Evolutionary conservation across 2,797 vertebrate species (phyloP), one percentile per base, ranked within the genome.

Genomic region (Pantherophis vulpinus): DNA sequence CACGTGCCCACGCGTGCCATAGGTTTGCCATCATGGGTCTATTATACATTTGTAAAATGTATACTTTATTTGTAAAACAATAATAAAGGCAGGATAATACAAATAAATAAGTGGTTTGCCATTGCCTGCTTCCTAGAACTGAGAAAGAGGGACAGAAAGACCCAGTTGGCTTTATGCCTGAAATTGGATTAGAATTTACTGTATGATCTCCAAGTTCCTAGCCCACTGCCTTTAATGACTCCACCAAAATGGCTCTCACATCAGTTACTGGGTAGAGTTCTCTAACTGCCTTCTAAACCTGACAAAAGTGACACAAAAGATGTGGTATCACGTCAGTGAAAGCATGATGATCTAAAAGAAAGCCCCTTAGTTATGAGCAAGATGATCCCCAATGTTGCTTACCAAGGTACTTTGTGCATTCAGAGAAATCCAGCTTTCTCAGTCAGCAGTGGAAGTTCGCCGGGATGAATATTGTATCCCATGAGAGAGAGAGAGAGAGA

Each of bases 211-310:
- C 37, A 42, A 23, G 74, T 23, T 42, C 20, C 74, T 79, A 79
- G 37, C 18, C 16, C 32, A 20, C 2, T 74, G 70, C 70, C 74
- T 79, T 42, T 42, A 79, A 79, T 42, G 32, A 42, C 37, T 79
- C 37, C 8, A 79, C 74, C 74, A 79, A 79, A 79, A 23, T 79
- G 37, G 74, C 74, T 42, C 74, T 42, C 20, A 42, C 1, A 23
- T 42, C 37, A 42, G 70, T 86, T 66, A 93, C 13, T 59, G 63
- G 59, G 63, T 47, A 91, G n/a, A 95, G 90, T 27, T 5, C 91
- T 92, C 32, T 9, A 90, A 90, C 59, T 83, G 90, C 87, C 83
- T 92, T 87, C 51, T 66, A 88, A 54, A 87, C 60, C 89, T 58
- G 20, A 42, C 16, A 66, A 20, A 11, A 16, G 23, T 90, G 25